Evolutionary conservation across 1,140 invertebrate species (phyloP), one percentile per base, ranked within the genome.

Genomic region (Hylyphantes graminicola): DNA sequence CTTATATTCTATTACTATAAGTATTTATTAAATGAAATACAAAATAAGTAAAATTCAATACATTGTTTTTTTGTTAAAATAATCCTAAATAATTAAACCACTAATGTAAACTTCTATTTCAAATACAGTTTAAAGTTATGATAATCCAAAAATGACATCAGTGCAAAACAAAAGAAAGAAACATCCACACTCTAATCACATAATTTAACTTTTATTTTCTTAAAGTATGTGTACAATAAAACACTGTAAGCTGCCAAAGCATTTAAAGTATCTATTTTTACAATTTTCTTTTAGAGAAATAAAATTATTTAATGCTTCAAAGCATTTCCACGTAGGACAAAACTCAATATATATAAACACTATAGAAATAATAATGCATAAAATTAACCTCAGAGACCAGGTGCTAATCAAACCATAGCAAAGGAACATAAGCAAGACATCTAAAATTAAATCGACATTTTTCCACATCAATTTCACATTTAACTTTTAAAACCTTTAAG

Each of bases 211-310:
- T 78, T 80, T 75, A 73, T 82, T 82, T 83, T 55, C 54, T 76
- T 63, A 83, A 83, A 83, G 70, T 61, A 75, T 83, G 81, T 83
- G 72, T 83, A 83, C 81, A 83, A 83, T 83, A 83, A 83, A 83
- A 83, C 54, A 83, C 72, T 83, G 81, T 83, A 83, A 83, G 81
- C 81, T 83, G 81, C 81, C 81, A 75, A 74, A 81, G 79, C 73
- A 83, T 63, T 75, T 65, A 83, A 83, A 74, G 61, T 75, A 61
- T 67, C 70, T 83, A 83, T 75, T 54, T 83, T 75, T 75, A 75
- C 51, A 78, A 8, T 57, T 72, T 59, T 54, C 75, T 75, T 75
- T 48, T 64, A 63, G 63, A 51, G 21, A 74, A 83, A 59, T 73
- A 83, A 75, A 83, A 61, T 35, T 68, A 80, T 67, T 55, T 70